Evolutionary conservation across 2,888 invertebrate species (phyloP).

Genomic region (Tenodera sinensis): DNA sequence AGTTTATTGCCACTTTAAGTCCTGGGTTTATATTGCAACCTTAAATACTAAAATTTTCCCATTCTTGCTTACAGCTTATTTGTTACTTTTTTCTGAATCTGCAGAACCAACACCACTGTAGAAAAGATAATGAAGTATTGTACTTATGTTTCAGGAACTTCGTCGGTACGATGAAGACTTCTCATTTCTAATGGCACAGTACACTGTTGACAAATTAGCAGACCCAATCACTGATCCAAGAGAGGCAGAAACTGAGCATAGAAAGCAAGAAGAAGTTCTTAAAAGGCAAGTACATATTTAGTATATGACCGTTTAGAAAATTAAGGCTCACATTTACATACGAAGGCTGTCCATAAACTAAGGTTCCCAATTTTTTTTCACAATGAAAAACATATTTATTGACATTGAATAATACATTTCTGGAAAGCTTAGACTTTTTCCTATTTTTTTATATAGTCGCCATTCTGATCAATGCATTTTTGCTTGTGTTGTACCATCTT

Average conservation of each 20-base stretch:
- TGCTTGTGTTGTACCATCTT: no score
- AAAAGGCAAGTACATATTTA: slow-evolving; percentile 51
- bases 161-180: slow-evolving; percentile 63
- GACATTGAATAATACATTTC: no score
- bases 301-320: neutral
- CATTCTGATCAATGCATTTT: no score
- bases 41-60: no score
- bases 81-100: neutral
- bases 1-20: neutral
- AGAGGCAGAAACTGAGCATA: slow-evolving; percentile 74
- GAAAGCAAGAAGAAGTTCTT: slow-evolving; percentile 82
- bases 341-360: no score
- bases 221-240: slow-evolving; percentile 65
- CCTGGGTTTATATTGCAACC: neutral
- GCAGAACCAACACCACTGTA: neutral
- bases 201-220: slow-evolving; percentile 67
- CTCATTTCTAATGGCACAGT: slow-evolving; percentile 70
- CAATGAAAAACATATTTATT: no score
- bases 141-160: slow-evolving; percentile 52
- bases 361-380: no score
- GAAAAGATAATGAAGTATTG: neutral
- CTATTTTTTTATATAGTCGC: no score
- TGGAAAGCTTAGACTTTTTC: no score
- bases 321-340: no score
- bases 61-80: no score